phyloP scores from a whole-genome alignment of 2,888 invertebrate species.

The Orchesellides sinensis region DNA sequence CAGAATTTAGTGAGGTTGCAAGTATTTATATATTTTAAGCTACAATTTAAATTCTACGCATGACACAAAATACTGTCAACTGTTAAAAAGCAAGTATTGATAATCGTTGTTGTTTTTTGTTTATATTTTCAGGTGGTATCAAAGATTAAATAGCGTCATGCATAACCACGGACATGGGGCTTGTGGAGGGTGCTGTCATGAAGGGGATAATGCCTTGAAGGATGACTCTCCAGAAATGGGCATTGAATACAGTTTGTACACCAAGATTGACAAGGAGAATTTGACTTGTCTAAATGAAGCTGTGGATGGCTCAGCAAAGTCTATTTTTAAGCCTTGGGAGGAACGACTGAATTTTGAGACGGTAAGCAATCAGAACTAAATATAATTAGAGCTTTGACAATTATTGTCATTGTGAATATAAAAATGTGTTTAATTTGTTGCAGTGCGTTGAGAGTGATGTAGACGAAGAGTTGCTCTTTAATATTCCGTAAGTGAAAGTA shows the following conservation, averaged over 20 bases:
- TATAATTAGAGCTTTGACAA: neutral
- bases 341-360: constrained; percentile 86
- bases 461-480: constrained; percentile 96
- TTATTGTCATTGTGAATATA: neutral
- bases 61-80: too few relatives aligned
- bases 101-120: too few relatives aligned
- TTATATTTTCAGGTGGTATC: too few relatives aligned
- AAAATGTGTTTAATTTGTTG: constrained; percentile 75
- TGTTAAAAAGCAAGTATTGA: too few relatives aligned
- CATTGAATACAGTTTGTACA: constrained; percentile 88
- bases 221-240: constrained; percentile 85
- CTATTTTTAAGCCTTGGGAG: constrained; percentile 95
- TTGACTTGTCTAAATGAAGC: constrained; percentile 94
- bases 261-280: constrained; percentile 92
- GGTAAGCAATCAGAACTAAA: constrained; percentile 79
- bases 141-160: too few relatives aligned
- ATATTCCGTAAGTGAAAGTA: constrained; percentile 85
- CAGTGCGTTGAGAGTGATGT: constrained; percentile 97
- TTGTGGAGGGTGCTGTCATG: constrained; percentile 80
- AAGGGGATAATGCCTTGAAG: constrained; percentile 80
- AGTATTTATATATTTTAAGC: too few relatives aligned
- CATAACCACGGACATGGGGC: constrained; percentile 66
- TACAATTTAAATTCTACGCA: too few relatives aligned
- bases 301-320: constrained; percentile 90
- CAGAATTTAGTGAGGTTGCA: too few relatives aligned